Conservation (phyloP, 2,113 vertebrate genomes). For the Hippocampus abdominalis region DNA sequence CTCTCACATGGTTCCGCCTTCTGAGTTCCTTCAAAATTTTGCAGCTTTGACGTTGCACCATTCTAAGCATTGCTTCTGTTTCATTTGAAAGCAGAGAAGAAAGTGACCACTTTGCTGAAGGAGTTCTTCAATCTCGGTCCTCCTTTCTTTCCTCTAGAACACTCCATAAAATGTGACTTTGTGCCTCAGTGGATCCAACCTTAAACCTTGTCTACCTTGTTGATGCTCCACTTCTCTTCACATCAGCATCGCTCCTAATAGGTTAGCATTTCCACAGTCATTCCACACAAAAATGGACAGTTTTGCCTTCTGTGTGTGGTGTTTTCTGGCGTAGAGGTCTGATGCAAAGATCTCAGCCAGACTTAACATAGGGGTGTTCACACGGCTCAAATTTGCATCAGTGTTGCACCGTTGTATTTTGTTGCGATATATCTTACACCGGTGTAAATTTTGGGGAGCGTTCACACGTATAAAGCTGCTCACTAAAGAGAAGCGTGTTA, state of each 20-base stretch:
- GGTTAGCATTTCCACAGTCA: conserved; percentile 59
- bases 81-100: conserved; percentile 39
- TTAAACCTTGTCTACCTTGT: conserved; percentile 68
- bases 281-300: background rate
- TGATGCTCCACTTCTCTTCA: conserved; percentile 67
- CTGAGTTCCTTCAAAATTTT: conserved; percentile 35
- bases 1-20: conserved; percentile 27
- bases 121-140: conserved; percentile 18
- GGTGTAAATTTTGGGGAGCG: too few relatives aligned
- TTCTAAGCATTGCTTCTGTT: conserved; percentile 44
- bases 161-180: conserved; percentile 44
- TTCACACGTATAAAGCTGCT: too few relatives aligned
- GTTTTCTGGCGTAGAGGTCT: background rate
- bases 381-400: too few relatives aligned
- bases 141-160: conserved; percentile 37
- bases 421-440: too few relatives aligned
- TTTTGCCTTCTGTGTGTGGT: background rate
- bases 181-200: conserved; percentile 57
- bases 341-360: background rate
- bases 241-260: conserved; percentile 63
- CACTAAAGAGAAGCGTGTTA: too few relatives aligned
- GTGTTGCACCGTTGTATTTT: too few relatives aligned
- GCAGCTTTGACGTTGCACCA: conserved; percentile 27
- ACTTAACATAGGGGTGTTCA: background rate
- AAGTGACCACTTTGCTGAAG: conserved; percentile 15